Evolutionary conservation across 2,797 vertebrate species (phyloP), one percentile per base, ranked within the genome.

Genomic region (Mormyrus proboscirostris): DNA sequence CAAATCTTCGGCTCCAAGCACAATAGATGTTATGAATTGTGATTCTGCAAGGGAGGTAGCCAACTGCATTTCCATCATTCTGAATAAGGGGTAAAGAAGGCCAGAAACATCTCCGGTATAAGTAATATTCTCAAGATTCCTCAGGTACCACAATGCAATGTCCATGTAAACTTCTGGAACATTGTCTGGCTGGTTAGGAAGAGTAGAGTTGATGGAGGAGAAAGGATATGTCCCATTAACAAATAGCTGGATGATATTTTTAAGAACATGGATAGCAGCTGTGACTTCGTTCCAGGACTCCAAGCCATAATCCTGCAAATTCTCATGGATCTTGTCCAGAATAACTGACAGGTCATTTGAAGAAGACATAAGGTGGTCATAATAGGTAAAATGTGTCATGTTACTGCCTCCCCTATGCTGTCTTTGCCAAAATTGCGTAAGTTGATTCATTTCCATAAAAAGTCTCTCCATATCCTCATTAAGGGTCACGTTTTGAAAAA

Each of bases 61-160:
- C 76, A 96, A 84, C 89, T 95, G 93, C 93, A 95, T 92, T 88
- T 95, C 92, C 25, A 92, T 89, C 10, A 95, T 57, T 10, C n/a
- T 16, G 88, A 94, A 93, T 62, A 95, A 62, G 10, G 93, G 92
- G 0, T 90, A 8, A n/a, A 96, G 91, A 83, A 95, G 89, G 0
- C 90, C 85, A 41, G 92, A 92, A 38, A 91, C n/a, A 0, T 92
- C 90, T 89, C 94, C 95, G 59, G 49, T 89, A 25, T 90, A 93
- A 33, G 93, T 95, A 90, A 93, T 90, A 9, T 94, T 94, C 91
- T 94, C 93, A 86, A 96, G 88, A 47, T 88, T 94, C 41, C 88
- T 91, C 88, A 97, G 91, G 91, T 96, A 96, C 95, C 95, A 96
- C 12, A 92, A 8, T n/a, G 92, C 89, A 9, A 96, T 93, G 33